phyloP scores from a whole-genome alignment of 2,113 vertebrate genomes.

The Quiscalus mexicanus region DNA sequence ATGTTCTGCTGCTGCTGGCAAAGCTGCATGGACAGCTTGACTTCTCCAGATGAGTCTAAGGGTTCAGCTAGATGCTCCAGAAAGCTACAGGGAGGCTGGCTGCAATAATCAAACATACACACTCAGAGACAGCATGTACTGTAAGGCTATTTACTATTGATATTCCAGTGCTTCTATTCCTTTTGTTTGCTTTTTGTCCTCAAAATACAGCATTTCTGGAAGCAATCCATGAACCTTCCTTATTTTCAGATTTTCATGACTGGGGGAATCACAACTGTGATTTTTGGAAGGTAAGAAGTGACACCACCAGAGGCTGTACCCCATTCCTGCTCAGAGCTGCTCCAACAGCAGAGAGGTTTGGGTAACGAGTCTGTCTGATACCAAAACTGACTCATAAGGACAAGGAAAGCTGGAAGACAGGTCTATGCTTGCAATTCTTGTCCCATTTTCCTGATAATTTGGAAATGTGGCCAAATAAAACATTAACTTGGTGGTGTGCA shows the following conservation, averaged over 20 bases:
- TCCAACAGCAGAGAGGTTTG: neutral
- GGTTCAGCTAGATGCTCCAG: neutral
- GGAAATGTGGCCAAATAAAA: neutral
- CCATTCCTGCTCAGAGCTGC: neutral
- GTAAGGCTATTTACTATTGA: neutral
- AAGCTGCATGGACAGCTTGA: neutral
- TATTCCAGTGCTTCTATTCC: neutral
- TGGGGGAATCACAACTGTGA: rapidly evolving
- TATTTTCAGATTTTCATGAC: neutral
- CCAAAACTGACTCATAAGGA: neutral
- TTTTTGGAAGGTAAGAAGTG: neutral
- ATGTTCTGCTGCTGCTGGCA: neutral
- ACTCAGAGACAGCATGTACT: neutral
- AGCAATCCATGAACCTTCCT: neutral
- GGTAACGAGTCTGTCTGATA: neutral
- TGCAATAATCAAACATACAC: neutral
- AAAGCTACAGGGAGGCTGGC: neutral
- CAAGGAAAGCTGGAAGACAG: neutral
- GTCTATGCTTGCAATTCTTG: neutral
- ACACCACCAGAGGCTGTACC: neutral
- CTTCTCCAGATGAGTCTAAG: neutral
- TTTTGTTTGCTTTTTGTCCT: neutral
- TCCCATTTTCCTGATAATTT: neutral
- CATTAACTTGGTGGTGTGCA: neutral
- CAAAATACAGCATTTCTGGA: neutral